Evolutionary conservation across 2,888 invertebrate genomes (phyloP), one percentile per base, ranked within the genome.

Genomic region (Tridacna gigas): DNA sequence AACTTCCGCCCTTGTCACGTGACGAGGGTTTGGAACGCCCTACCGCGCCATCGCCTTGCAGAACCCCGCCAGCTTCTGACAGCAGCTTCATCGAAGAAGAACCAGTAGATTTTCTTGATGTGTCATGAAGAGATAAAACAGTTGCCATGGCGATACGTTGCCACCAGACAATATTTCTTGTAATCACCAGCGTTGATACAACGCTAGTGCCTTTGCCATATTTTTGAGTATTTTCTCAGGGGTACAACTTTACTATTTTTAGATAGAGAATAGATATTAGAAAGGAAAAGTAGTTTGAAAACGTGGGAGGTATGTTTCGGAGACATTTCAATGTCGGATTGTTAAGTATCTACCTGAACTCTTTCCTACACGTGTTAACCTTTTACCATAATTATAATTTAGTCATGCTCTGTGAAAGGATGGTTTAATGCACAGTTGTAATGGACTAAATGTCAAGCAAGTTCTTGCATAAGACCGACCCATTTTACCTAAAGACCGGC

Each of bases 1-100:
- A 90, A 73, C 89, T 91, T 71, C 91, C 91, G 74, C 91, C 91
- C 12, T 79, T 91, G 37, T 80, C 82, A 74, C 85, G 86, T 67
- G 88, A 90, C 45, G 86, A 87, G 22, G 69, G 89, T 22, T 90
- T 90, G 3, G 90, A 89, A 12, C 88, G 91, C 20, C 91, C 91
- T 11, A 86, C 89, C 3, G 91, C 91, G 3, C 91, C 91, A 22
- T 91, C 91, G 11, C 91, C 91, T 7, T 88, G 88, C n/a, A 76
- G 79, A 60, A 91, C 91, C 1, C 91, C 91, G n/a, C 89, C 89
- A 4, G 66, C 79, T 20, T 89, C 86, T 5, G 89, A 89, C 22
- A 83, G 63, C 65, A 83, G 87, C 56, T 86, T 83, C 60, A 79
- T 84, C 18, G 86, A 89, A 22, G 91, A 91, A n/a, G 91, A 91